Percentiles rank a stretch among this genome's conserved stretches.
These are phyloP conservation scores for Copidosoma aretas DNA, from an alignment of 2,888 invertebrate genomes.

Conservation along the genomic window DNA sequence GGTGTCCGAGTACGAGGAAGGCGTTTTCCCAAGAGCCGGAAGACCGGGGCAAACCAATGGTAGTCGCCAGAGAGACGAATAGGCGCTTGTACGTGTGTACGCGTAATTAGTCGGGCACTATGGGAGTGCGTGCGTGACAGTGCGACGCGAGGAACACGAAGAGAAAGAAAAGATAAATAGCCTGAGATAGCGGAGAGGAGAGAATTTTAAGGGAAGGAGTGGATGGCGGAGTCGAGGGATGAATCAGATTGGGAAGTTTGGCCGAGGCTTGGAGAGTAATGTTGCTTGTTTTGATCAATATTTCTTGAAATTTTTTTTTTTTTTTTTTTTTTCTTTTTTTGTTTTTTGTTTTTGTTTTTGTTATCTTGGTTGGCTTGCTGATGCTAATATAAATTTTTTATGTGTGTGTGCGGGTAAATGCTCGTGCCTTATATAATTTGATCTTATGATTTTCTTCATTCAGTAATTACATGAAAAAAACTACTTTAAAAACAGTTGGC, in stretches of 20 bases:
- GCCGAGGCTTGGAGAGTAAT: neutral
- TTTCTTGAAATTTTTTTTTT: too few relatives aligned
- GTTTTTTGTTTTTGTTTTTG: too few relatives aligned
- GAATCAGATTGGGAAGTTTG: neutral
- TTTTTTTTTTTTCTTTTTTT: too few relatives aligned
- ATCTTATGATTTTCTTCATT: too few relatives aligned
- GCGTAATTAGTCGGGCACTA: neutral
- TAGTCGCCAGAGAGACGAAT: slow-evolving; percentile 1
- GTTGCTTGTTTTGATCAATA: neutral
- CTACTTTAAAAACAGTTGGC: too few relatives aligned
- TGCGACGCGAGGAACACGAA: neutral
- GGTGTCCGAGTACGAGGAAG: slow-evolving; percentile 59
- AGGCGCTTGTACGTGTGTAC: neutral
- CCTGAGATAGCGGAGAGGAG: slow-evolving; percentile 1
- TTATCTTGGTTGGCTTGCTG: too few relatives aligned
- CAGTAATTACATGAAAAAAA: too few relatives aligned
- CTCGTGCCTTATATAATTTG: too few relatives aligned
- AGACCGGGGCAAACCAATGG: slow-evolving; percentile 22
- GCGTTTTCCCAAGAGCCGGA: slow-evolving; percentile 46
- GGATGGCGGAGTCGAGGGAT: too few relatives aligned
- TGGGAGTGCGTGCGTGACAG: slow-evolving; percentile 24
- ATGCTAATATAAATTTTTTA: too few relatives aligned
- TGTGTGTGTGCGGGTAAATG: too few relatives aligned
- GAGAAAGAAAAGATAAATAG: slow-evolving; percentile 22
- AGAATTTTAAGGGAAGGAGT: neutral